Evolutionary conservation across 1,140 invertebrate genomes (phyloP).

Genomic region (Caenorhabditis briggsae): DNA sequence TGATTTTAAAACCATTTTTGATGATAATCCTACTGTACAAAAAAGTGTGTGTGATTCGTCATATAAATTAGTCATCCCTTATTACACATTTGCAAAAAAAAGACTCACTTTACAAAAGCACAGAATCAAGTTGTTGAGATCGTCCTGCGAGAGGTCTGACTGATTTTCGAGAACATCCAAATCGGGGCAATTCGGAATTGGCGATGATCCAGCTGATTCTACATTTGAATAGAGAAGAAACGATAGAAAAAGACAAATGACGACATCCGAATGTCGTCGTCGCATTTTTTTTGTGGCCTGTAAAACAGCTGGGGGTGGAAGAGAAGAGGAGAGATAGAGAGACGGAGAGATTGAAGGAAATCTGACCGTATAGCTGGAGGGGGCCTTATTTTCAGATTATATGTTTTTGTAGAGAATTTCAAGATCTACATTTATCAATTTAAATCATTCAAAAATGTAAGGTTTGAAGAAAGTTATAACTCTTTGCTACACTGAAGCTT

Average conservation of each 20-base stretch:
- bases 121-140: constrained; percentile 61
- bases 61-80: neutral
- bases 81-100: neutral
- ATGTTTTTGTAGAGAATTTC: too few species aligned
- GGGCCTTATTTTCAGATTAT: too few species aligned
- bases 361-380: too few species aligned
- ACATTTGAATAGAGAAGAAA: neutral
- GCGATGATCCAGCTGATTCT: neutral
- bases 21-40: neutral
- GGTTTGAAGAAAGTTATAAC: too few species aligned
- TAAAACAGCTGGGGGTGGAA: too few species aligned
- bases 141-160: constrained; percentile 18
- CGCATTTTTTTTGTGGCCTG: too few species aligned
- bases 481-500: too few species aligned
- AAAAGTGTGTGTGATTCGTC: neutral
- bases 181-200: constrained; percentile 62
- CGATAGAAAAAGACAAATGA: neutral
- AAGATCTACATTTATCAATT: too few species aligned
- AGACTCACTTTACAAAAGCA: constrained; percentile 63
- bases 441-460: too few species aligned
- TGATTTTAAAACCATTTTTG: too few species aligned
- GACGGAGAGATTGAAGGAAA: too few species aligned
- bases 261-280: neutral
- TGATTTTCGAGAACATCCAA: constrained; percentile 59
- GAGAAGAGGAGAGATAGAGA: too few species aligned